Evolutionary conservation across 2,888 invertebrate genomes (phyloP).

Genomic region (Portevinia maculata): DNA sequence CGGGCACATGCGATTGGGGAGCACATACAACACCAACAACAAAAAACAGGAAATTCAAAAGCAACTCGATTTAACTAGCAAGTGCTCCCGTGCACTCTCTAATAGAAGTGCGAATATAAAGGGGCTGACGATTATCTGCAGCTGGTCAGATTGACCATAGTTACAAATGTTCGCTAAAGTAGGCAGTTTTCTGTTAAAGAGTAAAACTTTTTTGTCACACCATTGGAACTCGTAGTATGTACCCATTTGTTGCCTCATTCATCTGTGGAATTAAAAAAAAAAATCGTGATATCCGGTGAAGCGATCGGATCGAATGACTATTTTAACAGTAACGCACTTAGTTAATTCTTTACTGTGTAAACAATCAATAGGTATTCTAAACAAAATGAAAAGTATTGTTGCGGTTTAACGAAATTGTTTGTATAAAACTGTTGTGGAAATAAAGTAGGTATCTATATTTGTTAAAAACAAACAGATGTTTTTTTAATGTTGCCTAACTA

Average conservation of each 20-base stretch:
- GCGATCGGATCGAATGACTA: neutral
- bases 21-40: constrained; percentile 15
- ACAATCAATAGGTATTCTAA: constrained; percentile 52
- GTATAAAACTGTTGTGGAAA: constrained; percentile 40
- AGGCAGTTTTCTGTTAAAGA: neutral
- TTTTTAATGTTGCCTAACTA: no score
- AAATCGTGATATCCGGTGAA: constrained; percentile 4
- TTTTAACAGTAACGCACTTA: constrained; percentile 4
- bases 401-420: constrained; percentile 37
- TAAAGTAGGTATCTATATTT: constrained; percentile 20
- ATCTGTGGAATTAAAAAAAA: constrained; percentile 2
- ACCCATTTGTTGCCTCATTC: constrained; percentile 6
- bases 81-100: constrained; percentile 26
- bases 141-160: constrained; percentile 32
- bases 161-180: no score
- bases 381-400: constrained; percentile 50
- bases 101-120: constrained; percentile 6
- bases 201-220: constrained; percentile 19
- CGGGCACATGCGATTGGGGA: constrained; percentile 48
- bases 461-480: neutral
- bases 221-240: neutral
- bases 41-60: constrained; percentile 53
- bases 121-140: constrained; percentile 3
- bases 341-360: constrained; percentile 43
- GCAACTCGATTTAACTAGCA: constrained; percentile 53